phyloP scores from a whole-genome alignment of 2,113 vertebrate genomes.

The Vireo altiloquus region DNA sequence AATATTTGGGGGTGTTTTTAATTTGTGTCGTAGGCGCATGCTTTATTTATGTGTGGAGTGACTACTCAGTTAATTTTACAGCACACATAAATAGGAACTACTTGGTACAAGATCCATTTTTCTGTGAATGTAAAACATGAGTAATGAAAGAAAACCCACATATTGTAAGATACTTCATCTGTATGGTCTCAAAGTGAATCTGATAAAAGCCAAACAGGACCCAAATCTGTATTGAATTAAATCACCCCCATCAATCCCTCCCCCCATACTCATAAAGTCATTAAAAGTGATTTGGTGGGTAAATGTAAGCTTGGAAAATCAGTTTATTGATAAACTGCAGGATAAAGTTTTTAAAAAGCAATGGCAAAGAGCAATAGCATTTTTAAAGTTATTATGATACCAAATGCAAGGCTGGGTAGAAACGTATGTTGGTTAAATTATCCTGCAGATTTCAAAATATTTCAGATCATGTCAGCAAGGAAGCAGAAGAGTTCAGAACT shows the following conservation, averaged over 20 bases:
- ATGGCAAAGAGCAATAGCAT: not conserved
- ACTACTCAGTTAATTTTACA: conserved; percentile 23
- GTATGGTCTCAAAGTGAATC: not conserved
- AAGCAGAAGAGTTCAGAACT: not conserved
- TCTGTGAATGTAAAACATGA: not conserved
- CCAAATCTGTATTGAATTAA: conserved; percentile 16
- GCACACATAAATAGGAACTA: not conserved
- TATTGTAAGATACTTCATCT: conserved; percentile 14
- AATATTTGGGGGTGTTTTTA: not conserved
- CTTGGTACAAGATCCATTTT: conserved; percentile 14
- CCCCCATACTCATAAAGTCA: not conserved
- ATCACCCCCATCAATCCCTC: not conserved
- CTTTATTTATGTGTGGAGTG: not conserved
- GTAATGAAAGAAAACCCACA: conserved; percentile 10
- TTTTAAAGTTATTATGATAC: not conserved
- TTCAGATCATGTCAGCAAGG: not conserved
- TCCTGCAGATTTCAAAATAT: not conserved
- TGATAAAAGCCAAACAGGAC: conserved; percentile 15
- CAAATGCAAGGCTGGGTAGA: not conserved
- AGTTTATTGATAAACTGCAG: not conserved
- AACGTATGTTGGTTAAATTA: not conserved
- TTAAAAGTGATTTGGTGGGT: not conserved
- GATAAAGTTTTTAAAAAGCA: not conserved
- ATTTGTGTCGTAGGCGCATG: not conserved
- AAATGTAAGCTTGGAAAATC: not conserved